Base-by-base conservation (phyloP, 2,797 vertebrate genomes). In the Coregonus suidteri region DNA sequence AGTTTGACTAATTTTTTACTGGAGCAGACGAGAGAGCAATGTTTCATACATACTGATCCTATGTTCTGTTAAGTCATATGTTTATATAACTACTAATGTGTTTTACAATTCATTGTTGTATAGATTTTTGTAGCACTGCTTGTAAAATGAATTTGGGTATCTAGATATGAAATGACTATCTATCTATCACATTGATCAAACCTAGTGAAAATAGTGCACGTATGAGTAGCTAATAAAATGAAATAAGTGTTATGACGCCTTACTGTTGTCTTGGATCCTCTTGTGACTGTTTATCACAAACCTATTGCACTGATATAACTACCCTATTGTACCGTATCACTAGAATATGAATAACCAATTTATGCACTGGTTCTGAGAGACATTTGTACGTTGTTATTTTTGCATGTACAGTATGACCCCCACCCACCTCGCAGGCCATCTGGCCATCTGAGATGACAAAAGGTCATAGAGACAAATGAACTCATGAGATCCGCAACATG, bases 91-190 rank as follows among this genome's bases (percentile, higher is more conserved):
- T 47, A 71, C 68, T 73, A 65, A 74, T 75, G 79, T 86, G 79
- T 84, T 88, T 85, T 84, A 79, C 74, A 85, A 73, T 75, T 81
- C 77, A 86, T 82, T 85, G 83, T 84, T 85, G 80, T 84, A 83
- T 81, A 85, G 79, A 82, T 85, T 88, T 89, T 87, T 86, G 88
- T 88, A 88, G 84, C 80, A 79, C 68, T 80, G 81, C 78, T 84
- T 87, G 82, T 82, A 75, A 81, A 75, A 82, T n/a, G 62, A 71
- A 79, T 76, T 76, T 86, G 75, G 51, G 74, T 82, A 83, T 79
- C 37, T 83, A 81, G 65, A 69, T 79, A 51, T 82, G 59, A 75
- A 82, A 77, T 35, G 74, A 77, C 62, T 75, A 68, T 41, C 37
- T 41, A 41, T 41, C 37, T 7, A 41, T 79, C 70, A 77, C 71